A percentile compares a stretch with the other conserved stretches of the same genome.
These are phyloP conservation scores for Ptychadena robeensis DNA, from an alignment of 2,797 vertebrate species.

Conservation along the genomic window DNA sequence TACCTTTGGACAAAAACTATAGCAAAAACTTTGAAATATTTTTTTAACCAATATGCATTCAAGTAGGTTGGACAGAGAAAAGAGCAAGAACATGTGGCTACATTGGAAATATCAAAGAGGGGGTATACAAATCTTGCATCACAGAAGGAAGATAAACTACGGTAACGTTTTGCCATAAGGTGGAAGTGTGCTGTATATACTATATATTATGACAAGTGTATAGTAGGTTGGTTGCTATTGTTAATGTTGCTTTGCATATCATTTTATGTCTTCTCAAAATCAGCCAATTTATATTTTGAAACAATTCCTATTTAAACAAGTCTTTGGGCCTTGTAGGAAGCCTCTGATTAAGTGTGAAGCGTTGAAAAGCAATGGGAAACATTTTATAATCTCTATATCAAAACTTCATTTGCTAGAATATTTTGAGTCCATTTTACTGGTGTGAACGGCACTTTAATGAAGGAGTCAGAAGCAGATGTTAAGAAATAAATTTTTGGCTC, in stretches of 20 bases:
- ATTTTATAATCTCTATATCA: slow-evolving; percentile 18
- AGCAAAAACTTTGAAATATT: no score
- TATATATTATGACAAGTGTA: no score
- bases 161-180: no score
- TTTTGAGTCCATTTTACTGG: slow-evolving; percentile 33
- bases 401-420: not conserved
- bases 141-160: no score
- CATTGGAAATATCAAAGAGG: no score
- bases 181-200: not conserved
- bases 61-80: no score
- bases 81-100: no score
- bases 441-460: slow-evolving; percentile 48
- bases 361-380: not conserved
- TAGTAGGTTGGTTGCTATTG: not conserved
- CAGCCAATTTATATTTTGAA: not conserved
- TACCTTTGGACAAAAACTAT: no score
- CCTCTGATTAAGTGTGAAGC: not conserved
- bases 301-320: not conserved
- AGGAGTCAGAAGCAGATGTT: slow-evolving; percentile 58
- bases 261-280: not conserved
- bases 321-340: not conserved
- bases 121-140: no score
- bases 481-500: slow-evolving; percentile 59
- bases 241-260: not conserved
- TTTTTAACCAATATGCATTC: no score